Evolutionary conservation across 2,888 invertebrate species (phyloP), one percentile per base, ranked within the genome.

Genomic region (Heliconius aoede): DNA sequence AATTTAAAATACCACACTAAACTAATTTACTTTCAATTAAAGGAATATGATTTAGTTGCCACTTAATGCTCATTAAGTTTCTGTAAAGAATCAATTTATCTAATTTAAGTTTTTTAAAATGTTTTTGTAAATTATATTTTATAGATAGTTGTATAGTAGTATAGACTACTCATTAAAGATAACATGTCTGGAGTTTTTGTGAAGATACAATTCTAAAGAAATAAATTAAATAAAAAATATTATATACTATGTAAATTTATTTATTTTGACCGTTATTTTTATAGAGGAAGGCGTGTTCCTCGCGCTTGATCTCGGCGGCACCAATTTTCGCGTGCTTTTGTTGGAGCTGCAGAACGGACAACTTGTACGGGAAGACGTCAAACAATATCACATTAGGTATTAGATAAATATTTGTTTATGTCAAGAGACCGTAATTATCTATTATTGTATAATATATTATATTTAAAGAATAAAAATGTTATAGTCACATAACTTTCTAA

Each of bases 241-340:
- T 24, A 24, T 55, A 9, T n/a, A 24, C 55, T 55, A 21, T 8
- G 1, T 21, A 55, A 55, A n/a, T 9, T n/a, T 58, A 24, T 58
- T n/a, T 58, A 55, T 55, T 9, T 55, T 21, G n/a, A 9, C 11
- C 24, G 2, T 18, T 32, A 13, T 11, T 30, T 24, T 60, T 85
- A 0, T 86, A 96, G 96, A 97, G 92, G 95, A 96, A 81, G 97
- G 97, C 0, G 94, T 96, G 71, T 97, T 95, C 87, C 89, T 97
- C 82, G 97, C 97, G 4, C 89, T 97, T 81, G 97, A 98, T 89
- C 94, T 98, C 77, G 97, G 97, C 4, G 97, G 97, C 28, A 97
- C 97, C 32, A 97, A 97, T 91, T 97, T 97, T 88, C 95, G 97
- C 15, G 96, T 97, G 21, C 91, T 97, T 32, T 90, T 96, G 61